Conservation (phyloP, 2,888 invertebrate species). For the Dastarcus helophoroides region DNA sequence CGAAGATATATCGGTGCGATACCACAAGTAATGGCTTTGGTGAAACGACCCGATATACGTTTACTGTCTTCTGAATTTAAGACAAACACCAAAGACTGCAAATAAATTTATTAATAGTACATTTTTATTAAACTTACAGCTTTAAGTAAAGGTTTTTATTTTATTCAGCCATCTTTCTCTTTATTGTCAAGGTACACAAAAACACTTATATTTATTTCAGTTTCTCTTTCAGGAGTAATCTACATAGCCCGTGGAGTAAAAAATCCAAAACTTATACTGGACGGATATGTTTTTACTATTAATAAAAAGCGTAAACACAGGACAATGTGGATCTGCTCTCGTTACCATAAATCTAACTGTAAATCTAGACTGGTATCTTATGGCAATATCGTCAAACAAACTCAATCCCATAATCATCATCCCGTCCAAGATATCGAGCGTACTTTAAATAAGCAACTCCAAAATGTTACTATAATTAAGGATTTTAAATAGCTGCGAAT, state of each 20-base stretch:
- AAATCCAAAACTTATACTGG: slow-evolving; percentile 23
- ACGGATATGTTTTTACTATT: slow-evolving; percentile 19
- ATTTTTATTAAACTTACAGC: too few relatives aligned
- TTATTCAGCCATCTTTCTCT: too few relatives aligned
- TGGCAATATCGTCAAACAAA: slow-evolving; percentile 16
- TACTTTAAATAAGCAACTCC: too few relatives aligned
- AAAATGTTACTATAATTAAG: too few relatives aligned
- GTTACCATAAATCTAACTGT: slow-evolving; percentile 22
- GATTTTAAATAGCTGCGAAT: too few relatives aligned
- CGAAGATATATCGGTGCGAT: slow-evolving; percentile 1
- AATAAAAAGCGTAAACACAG: slow-evolving; percentile 19
- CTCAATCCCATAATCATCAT: slow-evolving; percentile 20
- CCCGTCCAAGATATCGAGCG: slow-evolving; percentile 15
- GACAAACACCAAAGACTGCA: too few relatives aligned
- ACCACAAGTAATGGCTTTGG: slow-evolving; percentile 1
- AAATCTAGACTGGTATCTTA: slow-evolving; percentile 22
- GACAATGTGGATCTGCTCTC: slow-evolving; percentile 25
- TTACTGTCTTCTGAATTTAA: too few relatives aligned
- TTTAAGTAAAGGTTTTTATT: too few relatives aligned
- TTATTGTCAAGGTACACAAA: too few relatives aligned
- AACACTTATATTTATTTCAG: too few relatives aligned
- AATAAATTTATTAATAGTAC: too few relatives aligned
- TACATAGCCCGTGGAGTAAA: slow-evolving; percentile 20
- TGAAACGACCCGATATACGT: too few relatives aligned
- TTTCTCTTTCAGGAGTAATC: slow-evolving; percentile 17